A percentile compares a stretch with the other conserved stretches of the same genome.
Conservation (phyloP, 1,140 invertebrate species). For the Diorhabda elongata region DNA sequence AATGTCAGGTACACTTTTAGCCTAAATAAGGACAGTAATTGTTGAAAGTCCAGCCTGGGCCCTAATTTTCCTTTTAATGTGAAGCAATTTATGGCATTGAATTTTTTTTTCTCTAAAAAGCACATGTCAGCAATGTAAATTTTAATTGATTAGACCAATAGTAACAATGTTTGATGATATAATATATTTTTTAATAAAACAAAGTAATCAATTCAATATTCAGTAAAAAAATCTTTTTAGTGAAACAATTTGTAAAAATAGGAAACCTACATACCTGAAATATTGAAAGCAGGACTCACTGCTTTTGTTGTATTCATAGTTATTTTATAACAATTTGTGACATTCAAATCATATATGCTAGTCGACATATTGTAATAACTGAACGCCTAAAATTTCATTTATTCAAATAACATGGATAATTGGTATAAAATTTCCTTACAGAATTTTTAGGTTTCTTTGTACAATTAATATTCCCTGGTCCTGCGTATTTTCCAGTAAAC, state of each 20-base stretch:
- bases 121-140: no score
- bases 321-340: conserved; percentile 66
- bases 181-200: no score
- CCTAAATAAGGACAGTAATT: no score
- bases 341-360: conserved; percentile 46
- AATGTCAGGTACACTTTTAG: no score
- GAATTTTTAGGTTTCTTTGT: conserved; percentile 34
- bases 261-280: conserved; percentile 54
- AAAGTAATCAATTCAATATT: background rate
- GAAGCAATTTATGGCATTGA: no score
- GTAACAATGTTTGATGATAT: no score
- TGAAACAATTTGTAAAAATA: conserved; percentile 18
- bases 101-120: no score
- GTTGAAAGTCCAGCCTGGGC: no score
- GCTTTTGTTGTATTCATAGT: conserved; percentile 71
- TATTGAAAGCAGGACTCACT: conserved; percentile 74
- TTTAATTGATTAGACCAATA: no score
- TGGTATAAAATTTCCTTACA: conserved; percentile 25
- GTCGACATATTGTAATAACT: conserved; percentile 53
- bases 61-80: no score
- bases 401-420: background rate
- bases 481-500: conserved; percentile 52
- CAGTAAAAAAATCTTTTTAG: conserved; percentile 18
- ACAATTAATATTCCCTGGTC: conserved; percentile 33
- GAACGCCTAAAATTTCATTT: conserved; percentile 45